Percentiles rank a stretch among this genome's conserved stretches.
These are phyloP conservation scores for Tursiops truncatus DNA, from an alignment of 2,113 vertebrate species.

Conservation along the genomic window DNA sequence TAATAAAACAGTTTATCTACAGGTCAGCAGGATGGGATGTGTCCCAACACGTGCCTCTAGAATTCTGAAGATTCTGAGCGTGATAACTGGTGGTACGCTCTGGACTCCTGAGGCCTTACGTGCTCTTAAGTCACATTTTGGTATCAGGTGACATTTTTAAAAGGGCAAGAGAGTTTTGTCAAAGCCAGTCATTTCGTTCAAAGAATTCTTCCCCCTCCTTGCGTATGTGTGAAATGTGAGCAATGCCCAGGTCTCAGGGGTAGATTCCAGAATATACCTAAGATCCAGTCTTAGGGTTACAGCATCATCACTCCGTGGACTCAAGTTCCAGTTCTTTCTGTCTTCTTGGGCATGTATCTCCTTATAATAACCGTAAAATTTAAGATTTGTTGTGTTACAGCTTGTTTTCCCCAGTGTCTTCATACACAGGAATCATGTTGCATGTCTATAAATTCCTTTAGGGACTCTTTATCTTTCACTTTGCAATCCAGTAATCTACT, in stretches of 20 bases:
- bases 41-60: neutral
- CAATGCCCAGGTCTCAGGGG: neutral
- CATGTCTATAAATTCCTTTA: neutral
- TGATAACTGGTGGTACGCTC: neutral
- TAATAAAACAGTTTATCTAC: conserved; percentile 17
- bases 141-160: conserved; percentile 18
- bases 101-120: neutral
- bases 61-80: neutral
- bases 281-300: neutral
- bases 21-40: neutral
- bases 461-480: neutral
- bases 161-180: neutral
- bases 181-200: neutral
- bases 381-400: neutral
- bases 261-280: neutral
- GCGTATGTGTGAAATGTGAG: neutral
- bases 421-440: neutral
- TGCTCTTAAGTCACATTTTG: conserved; percentile 12
- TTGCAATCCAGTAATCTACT: neutral
- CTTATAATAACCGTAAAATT: neutral
- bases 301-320: neutral
- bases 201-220: neutral
- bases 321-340: neutral
- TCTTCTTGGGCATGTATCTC: neutral
- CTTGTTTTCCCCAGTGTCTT: neutral